Evolutionary conservation across 2,797 vertebrate species (phyloP), one percentile per base, ranked within the genome.

Genomic region (Chaetodon trifasciatus): DNA sequence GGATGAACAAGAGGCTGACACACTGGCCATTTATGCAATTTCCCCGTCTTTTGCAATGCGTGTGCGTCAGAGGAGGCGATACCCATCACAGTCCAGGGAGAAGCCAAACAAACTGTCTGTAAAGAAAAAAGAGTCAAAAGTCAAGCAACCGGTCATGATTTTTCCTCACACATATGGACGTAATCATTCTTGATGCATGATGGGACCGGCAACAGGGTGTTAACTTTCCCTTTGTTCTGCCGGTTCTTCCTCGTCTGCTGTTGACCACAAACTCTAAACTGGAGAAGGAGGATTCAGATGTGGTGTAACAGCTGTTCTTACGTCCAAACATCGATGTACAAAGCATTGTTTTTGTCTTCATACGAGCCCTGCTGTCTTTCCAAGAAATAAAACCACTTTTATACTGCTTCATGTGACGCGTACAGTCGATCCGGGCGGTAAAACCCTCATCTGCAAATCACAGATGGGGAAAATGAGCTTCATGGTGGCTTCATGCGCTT

Each of bases 11-110:
- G 23, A 53, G 15, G 47, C 40, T 16, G 78, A 82, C 50, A 50
- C 50, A 55, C 35, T 3, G 12, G 21, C 28, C 53, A 9, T 24
- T n/a, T 53, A 40, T 56, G 61, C 47, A 23, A 12, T 52, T 50
- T 79, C 11, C 66, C 19, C 17, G 1, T 28, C 63, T 77, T 68
- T 75, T 73, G 75, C 55, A 56, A 74, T 1, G 16, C 19, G 1
- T 60, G 76, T 89, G 82, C 79, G 81, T 88, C 85, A 87, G 62
- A 79, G 52, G 35, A 66, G 60, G 56, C 6, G 15, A 68, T 12
- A 46, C 62, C 42, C 13, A 64, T 46, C 55, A 2, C 39, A 37
- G 47, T 15, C 39, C 1, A 7, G 32, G 49, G 76, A 58, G 32
- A 65, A 77, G 12, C 56, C 23, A 77, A 81, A 70, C 69, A 79